Percentiles rank a stretch among this genome's conserved stretches.
Evolutionary conservation across 2,888 invertebrate genomes (phyloP).

Genomic region (Allolobophora icterica): DNA sequence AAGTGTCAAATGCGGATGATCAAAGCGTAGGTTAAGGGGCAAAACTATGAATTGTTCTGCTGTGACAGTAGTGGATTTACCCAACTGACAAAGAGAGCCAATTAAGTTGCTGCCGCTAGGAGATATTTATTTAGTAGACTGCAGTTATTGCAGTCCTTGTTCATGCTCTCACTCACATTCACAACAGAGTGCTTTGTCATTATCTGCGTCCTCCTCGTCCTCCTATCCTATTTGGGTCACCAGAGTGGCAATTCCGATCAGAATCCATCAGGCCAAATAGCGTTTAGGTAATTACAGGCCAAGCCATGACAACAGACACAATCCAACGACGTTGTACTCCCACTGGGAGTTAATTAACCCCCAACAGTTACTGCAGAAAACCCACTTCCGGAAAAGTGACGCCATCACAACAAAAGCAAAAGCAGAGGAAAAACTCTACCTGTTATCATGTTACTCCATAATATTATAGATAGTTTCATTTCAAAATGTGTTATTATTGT

Average conservation of each 20-base stretch:
- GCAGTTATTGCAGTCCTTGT: not conserved
- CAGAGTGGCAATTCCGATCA: not conserved
- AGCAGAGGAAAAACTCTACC: not conserved
- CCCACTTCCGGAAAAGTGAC: not conserved
- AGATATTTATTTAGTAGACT: not conserved
- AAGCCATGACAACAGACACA: not conserved
- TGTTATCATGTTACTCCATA: not conserved
- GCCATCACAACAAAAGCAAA: not conserved
- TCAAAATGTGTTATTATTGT: not conserved
- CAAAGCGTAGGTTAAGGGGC: not conserved
- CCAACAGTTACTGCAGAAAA: not conserved
- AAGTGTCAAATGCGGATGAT: not conserved
- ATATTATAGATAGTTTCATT: not conserved
- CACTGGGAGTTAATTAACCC: not conserved
- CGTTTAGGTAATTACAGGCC: slow-evolving; percentile 1
- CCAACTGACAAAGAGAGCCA: not conserved
- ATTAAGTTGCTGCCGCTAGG: not conserved
- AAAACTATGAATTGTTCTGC: not conserved
- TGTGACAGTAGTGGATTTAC: not conserved
- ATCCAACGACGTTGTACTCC: not conserved
- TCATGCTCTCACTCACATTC: too few species aligned
- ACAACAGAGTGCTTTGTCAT: not conserved
- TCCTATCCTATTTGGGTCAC: not conserved
- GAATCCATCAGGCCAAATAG: not conserved
- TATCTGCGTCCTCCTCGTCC: not conserved